Evolutionary conservation across 2,888 invertebrate species (phyloP), one percentile per base, ranked within the genome.

Genomic region (Brachyopa scutellaris): DNA sequence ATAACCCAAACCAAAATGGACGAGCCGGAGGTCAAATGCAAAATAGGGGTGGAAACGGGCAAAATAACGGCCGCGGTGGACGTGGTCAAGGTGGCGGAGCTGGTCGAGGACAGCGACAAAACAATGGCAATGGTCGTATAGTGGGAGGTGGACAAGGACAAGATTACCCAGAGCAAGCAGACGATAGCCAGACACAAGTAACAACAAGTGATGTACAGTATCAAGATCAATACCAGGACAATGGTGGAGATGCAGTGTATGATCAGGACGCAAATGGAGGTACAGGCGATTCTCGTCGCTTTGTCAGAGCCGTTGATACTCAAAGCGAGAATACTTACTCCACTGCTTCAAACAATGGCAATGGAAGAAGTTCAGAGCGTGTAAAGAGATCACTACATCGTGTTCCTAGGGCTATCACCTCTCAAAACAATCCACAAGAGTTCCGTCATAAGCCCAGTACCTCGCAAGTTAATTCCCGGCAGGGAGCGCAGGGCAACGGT

Each of bases 21-120:
- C n/a, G n/a, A 1, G 23, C 9, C 0, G 55, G 23, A 13, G 15
- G 26, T 0, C 13, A 26, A 13, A 9, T n/a, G 8, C 57, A 13
- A 57, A 38, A 40, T 11, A 21, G 53, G 8, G 19, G 36, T 6
- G 33, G 33, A 21, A 21, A 36, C 8, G 57, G 59, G 2, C 53
- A 17, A 6, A 45, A 33, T 11, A 29, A 57, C 21, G 42, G 67
- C 19, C 19, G 47, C 2, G 62, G 61, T n/a, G 67, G 23, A 2
- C 17, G 62, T 9, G 42, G 33, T 11, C 17, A 17, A 21, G 53
- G 64, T 7, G 26, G 51, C 1, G 57, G 59, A 6, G 36, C 42
- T 19, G 73, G 57, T 13, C 23, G 19, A 4, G 29, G 42, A 9
- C 38, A 42, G 6, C 26, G 26, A 29, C n/a, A n/a, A n/a, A n/a